phyloP scores from a whole-genome alignment of 1,140 invertebrate species.

The Helicoverpa zea region DNA sequence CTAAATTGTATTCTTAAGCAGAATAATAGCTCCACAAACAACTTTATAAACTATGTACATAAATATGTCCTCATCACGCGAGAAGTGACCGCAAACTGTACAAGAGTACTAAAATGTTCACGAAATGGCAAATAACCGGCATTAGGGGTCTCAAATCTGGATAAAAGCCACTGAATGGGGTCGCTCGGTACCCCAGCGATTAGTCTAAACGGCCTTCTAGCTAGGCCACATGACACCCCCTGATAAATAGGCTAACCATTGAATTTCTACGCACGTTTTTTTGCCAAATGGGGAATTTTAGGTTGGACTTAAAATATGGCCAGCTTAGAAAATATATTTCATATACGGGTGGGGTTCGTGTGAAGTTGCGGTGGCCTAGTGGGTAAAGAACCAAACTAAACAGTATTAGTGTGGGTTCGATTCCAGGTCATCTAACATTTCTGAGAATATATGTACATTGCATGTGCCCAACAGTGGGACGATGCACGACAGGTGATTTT shows the following conservation, averaged over 20 bases:
- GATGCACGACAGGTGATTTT: no score
- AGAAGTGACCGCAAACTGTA: slow-evolving; percentile 29
- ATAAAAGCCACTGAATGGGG: slow-evolving; percentile 31
- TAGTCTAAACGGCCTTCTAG: slow-evolving; percentile 26
- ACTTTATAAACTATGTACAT: neutral
- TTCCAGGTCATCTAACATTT: no score
- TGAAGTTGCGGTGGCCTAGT: no score
- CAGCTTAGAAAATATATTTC: no score
- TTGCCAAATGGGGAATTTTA: neutral
- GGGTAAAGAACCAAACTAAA: no score
- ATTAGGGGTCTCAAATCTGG: slow-evolving; percentile 36
- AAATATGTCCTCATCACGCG: slow-evolving; percentile 9
- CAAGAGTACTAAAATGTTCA: slow-evolving; percentile 6
- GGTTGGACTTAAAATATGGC: neutral
- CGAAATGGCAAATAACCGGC: slow-evolving; percentile 33
- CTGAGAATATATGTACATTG: no score
- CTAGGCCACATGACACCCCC: slow-evolving; percentile 14
- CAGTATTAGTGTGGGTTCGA: no score
- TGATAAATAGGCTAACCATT: slow-evolving; percentile 23
- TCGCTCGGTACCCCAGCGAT: slow-evolving; percentile 19
- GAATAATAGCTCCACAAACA: neutral
- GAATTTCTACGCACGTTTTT: slow-evolving; percentile 23
- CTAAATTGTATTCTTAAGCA: no score
- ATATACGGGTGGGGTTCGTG: no score
- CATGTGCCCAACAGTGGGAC: no score